Conservation (phyloP, 2,113 vertebrate species). For the Vulpes lagopus region DNA sequence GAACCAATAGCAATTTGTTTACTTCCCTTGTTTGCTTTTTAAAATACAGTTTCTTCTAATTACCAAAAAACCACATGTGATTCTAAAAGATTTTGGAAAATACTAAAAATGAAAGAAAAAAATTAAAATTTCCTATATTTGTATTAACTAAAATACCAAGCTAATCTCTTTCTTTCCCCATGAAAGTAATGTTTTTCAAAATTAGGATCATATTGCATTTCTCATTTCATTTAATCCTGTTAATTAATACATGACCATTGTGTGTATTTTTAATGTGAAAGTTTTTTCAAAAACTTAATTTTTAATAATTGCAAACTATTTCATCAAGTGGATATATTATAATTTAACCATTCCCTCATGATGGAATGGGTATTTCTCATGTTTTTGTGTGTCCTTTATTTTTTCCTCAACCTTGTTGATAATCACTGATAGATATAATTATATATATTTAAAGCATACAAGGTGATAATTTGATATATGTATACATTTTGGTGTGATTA, state of each 20-base stretch:
- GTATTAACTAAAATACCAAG: neutral
- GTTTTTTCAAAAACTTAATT: neutral
- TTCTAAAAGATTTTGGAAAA: conserved; percentile 26
- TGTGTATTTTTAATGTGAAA: conserved; percentile 19
- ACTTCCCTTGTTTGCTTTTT: conserved; percentile 21
- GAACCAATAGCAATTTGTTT: neutral
- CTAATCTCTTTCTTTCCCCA: neutral
- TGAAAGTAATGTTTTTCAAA: conserved; percentile 34
- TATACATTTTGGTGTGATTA: neutral
- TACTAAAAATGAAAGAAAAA: conserved; percentile 3
- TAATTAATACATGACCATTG: neutral
- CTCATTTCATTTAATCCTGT: conserved; percentile 17
- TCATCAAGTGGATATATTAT: neutral
- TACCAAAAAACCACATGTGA: neutral
- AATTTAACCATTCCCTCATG: neutral
- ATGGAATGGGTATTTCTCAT: neutral
- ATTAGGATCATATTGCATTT: neutral
- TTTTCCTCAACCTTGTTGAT: neutral
- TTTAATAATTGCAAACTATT: neutral
- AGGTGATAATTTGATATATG: neutral
- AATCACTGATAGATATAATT: neutral
- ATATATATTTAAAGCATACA: neutral
- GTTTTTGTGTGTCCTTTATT: conserved; percentile 32
- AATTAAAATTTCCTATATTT: neutral
- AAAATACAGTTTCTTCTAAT: neutral